phyloP scores from a whole-genome alignment of 23 tunicate species.

The Ciona savignyi region DNA sequence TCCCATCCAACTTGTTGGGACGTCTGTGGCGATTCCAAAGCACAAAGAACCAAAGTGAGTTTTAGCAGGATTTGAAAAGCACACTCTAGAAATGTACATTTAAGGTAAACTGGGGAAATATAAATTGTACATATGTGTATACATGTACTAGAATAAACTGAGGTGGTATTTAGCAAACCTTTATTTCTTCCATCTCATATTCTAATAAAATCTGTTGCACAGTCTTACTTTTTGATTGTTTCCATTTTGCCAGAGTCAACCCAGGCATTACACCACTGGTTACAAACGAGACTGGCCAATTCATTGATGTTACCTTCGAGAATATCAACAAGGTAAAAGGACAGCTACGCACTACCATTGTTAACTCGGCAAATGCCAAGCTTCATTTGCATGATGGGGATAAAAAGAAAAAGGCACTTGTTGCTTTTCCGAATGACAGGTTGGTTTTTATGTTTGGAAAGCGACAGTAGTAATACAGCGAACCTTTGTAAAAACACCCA shows the following conservation, averaged over 20 bases:
- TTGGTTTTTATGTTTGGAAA: background rate
- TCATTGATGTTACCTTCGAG: conserved; percentile 38
- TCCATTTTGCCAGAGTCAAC: conserved; percentile 42
- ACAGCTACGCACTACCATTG: conserved; percentile 29
- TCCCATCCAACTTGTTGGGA: conserved; percentile 67
- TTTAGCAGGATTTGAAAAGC: too few relatives aligned
- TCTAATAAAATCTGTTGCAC: too few relatives aligned
- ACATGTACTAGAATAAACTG: too few relatives aligned
- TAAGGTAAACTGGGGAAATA: too few relatives aligned
- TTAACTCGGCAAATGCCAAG: conserved; percentile 30
- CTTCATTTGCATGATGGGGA: conserved; percentile 22
- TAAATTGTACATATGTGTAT: too few relatives aligned
- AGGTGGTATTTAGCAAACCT: too few relatives aligned
- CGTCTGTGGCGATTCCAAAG: conserved; percentile 40
- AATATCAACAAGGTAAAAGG: conserved; percentile 34
- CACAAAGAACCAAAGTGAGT: conserved; percentile 32
- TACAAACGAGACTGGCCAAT: conserved; percentile 67
- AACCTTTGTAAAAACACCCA: too few relatives aligned
- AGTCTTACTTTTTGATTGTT: background rate
- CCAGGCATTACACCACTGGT: conserved; percentile 73
- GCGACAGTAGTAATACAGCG: background rate
- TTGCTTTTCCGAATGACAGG: conserved; percentile 87
- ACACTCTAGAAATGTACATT: too few relatives aligned
- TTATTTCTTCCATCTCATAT: too few relatives aligned
- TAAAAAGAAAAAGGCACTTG: conserved; percentile 14